Conservation (phyloP, 2,888 invertebrate genomes). For the Julus scanicus region DNA sequence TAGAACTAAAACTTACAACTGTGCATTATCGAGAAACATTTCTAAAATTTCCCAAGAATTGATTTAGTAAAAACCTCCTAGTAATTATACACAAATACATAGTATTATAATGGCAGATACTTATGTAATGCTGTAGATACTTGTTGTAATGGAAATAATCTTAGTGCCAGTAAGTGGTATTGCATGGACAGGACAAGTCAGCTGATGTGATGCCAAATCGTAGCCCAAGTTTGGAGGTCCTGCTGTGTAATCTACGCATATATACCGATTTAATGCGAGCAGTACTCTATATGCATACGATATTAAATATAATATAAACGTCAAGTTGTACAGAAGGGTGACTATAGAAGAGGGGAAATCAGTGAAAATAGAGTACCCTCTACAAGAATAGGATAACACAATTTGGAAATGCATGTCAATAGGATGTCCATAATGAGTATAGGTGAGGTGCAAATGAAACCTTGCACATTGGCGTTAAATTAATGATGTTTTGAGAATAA, state of each 20-base stretch:
- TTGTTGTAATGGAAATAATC: no score
- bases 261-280: not conserved
- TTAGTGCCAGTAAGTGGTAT: no score
- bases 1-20: no score
- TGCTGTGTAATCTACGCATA: not conserved
- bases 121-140: no score
- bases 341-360: not conserved
- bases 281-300: not conserved
- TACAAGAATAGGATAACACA: not conserved
- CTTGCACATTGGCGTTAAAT: slow-evolving; percentile 4
- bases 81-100: no score
- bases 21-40: no score
- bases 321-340: slow-evolving; percentile 24
- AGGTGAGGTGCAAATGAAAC: slow-evolving; percentile 25
- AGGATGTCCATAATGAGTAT: not conserved
- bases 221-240: not conserved
- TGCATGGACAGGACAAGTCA: no score
- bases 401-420: slow-evolving; percentile 9
- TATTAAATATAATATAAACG: slow-evolving; percentile 39
- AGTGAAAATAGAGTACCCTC: not conserved
- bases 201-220: no score
- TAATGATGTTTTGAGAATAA: slow-evolving; percentile 43
- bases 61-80: no score
- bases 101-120: no score
- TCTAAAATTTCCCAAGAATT: no score